These are phyloP conservation scores for Xestia rhomboidea DNA, from an alignment of 2,888 invertebrate species.

Conservation along the genomic window DNA sequence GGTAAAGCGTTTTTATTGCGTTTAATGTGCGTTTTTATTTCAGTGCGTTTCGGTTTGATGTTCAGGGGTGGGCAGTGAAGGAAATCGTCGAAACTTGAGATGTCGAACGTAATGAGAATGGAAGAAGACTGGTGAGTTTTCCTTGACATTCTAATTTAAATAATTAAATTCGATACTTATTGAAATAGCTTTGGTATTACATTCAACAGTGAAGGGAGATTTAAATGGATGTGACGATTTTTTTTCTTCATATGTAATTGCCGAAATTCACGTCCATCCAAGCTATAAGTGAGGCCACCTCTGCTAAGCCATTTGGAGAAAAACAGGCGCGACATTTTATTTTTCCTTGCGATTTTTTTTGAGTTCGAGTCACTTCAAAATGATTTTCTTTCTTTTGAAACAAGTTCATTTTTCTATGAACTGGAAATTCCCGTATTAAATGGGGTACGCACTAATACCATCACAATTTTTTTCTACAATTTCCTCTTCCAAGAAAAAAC, in stretches of 20 bases:
- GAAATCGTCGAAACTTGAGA: conserved; percentile 38
- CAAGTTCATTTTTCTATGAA: neutral
- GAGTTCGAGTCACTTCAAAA: neutral
- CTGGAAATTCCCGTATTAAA: too few species aligned
- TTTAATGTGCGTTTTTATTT: conserved; percentile 76
- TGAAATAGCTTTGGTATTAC: conserved; percentile 18
- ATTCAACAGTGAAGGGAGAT: neutral
- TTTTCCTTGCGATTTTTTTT: neutral
- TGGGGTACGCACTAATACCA: too few species aligned
- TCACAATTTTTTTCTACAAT: neutral
- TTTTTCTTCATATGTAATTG: neutral
- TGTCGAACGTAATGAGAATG: conserved; percentile 29
- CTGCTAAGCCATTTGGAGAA: neutral
- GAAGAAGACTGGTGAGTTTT: conserved; percentile 3
- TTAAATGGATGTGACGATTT: neutral
- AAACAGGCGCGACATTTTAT: neutral
- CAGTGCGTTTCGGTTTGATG: conserved; percentile 71
- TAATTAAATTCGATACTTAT: conserved; percentile 34
- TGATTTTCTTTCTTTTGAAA: neutral
- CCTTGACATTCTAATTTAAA: conserved; percentile 3
- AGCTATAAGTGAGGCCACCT: too few species aligned
- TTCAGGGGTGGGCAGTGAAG: conserved; percentile 52
- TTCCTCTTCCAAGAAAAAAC: neutral
- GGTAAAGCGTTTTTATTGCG: conserved; percentile 67
- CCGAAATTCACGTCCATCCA: neutral